Evolutionary conservation across 2,113 vertebrate genomes (phyloP).

Genomic region (Lichenostomus cassidix): DNA sequence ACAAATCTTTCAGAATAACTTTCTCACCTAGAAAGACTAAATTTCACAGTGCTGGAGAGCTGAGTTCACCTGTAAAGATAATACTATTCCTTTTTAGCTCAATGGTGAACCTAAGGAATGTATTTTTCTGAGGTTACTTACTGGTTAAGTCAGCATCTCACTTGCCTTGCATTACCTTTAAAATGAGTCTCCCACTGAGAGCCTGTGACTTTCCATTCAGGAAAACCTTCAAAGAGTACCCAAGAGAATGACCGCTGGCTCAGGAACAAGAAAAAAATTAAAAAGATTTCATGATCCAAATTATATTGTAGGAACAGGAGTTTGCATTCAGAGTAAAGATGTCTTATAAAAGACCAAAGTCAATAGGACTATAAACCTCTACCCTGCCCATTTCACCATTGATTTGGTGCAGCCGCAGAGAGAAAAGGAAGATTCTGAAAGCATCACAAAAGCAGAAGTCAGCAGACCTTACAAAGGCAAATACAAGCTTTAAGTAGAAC

Average conservation of each 20-base stretch:
- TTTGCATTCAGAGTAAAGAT: not conserved
- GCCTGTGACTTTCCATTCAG: not conserved
- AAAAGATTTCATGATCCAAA: not conserved
- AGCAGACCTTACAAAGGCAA: not conserved
- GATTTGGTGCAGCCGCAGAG: not conserved
- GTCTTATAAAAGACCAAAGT: not conserved
- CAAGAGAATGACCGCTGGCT: not conserved
- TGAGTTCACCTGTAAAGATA: not conserved
- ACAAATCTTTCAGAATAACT: not conserved
- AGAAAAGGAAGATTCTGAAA: not conserved
- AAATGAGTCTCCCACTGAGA: not conserved
- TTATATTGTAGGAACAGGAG: not conserved
- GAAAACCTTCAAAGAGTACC: not conserved
- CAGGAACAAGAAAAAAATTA: not conserved
- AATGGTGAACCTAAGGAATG: not conserved
- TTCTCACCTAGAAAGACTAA: not conserved
- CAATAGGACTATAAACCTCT: not conserved
- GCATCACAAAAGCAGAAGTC: not conserved
- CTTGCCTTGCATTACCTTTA: not conserved
- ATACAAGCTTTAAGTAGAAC: not conserved
- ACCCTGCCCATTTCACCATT: not conserved
- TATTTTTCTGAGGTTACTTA: not conserved
- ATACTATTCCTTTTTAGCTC: not conserved
- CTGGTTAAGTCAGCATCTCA: not conserved
- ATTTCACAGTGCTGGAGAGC: not conserved